Conservation (phyloP, 2,888 invertebrate species). For the Cryptocheilus praepositus region DNA sequence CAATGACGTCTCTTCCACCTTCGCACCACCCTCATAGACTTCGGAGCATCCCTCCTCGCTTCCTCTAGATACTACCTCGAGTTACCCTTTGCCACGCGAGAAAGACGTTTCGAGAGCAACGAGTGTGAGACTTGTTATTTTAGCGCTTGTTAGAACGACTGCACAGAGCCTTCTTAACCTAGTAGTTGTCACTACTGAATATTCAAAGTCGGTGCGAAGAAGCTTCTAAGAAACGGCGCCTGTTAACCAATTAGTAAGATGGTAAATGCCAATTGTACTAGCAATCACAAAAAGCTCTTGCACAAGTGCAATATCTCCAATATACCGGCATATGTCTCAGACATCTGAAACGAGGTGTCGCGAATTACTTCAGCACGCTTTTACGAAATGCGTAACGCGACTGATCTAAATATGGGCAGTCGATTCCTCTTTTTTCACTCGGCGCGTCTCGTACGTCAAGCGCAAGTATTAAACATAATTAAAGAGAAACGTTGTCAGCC, state of each 20-base stretch:
- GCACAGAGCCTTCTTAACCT: slow-evolving; percentile 36
- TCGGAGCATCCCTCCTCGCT: slow-evolving; percentile 9
- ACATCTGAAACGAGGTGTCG: no score
- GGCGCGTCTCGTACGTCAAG: slow-evolving; percentile 22
- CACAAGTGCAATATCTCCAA: no score
- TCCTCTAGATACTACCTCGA: slow-evolving; percentile 6
- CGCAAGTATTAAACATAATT: slow-evolving; percentile 40
- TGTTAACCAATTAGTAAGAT: no score
- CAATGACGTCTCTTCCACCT: neutral
- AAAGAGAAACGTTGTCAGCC: slow-evolving; percentile 45
- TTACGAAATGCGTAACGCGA: no score
- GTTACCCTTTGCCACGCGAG: slow-evolving; percentile 8
- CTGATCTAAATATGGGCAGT: no score
- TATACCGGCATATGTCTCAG: no score
- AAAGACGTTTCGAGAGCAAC: slow-evolving; percentile 12
- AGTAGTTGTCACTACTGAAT: slow-evolving; percentile 21
- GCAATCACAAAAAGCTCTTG: no score
- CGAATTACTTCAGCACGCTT: no score
- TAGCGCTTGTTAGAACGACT: slow-evolving; percentile 43
- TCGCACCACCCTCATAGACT: slow-evolving; percentile 14
- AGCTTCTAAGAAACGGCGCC: no score
- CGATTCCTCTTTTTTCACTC: slow-evolving; percentile 17
- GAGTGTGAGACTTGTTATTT: slow-evolving; percentile 41
- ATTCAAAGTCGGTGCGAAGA: slow-evolving; percentile 9
- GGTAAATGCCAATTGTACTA: no score